Evolutionary conservation across 2,797 vertebrate genomes (phyloP).

Genomic region (Chromis chromis): DNA sequence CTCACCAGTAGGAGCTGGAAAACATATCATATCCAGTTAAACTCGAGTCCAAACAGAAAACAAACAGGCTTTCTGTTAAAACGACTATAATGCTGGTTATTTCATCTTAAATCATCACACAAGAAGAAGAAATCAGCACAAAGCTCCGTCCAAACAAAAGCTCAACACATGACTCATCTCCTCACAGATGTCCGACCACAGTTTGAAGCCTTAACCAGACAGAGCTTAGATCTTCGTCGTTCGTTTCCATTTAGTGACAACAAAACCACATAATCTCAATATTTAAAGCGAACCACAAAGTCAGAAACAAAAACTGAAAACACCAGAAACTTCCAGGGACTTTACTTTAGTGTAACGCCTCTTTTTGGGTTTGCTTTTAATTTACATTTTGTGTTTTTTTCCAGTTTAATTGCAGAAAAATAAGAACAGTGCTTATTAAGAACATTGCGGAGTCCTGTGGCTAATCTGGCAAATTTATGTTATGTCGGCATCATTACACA

Average conservation of each 20-base stretch:
- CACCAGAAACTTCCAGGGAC: not conserved
- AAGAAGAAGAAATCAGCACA: too few species aligned
- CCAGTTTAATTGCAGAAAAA: too few species aligned
- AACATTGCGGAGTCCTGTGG: too few species aligned
- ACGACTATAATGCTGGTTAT: too few species aligned
- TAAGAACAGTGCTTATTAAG: too few species aligned
- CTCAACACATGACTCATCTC: conserved; percentile 40
- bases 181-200: conserved; percentile 6
- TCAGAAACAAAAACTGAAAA: not conserved
- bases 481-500: too few species aligned
- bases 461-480: too few species aligned
- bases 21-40: conserved; percentile 33
- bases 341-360: too few species aligned
- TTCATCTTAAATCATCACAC: too few species aligned
- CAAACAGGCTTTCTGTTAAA: too few species aligned
- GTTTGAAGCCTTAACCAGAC: not conserved
- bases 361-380: not conserved
- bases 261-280: not conserved
- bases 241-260: not conserved
- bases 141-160: not conserved
- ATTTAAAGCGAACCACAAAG: not conserved
- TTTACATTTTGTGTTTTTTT: not conserved
- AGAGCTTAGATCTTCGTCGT: not conserved
- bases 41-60: not conserved
- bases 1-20: conserved; percentile 77